Base-by-base conservation (phyloP, 2,888 invertebrate species). In the Xestia sexstrigata region DNA sequence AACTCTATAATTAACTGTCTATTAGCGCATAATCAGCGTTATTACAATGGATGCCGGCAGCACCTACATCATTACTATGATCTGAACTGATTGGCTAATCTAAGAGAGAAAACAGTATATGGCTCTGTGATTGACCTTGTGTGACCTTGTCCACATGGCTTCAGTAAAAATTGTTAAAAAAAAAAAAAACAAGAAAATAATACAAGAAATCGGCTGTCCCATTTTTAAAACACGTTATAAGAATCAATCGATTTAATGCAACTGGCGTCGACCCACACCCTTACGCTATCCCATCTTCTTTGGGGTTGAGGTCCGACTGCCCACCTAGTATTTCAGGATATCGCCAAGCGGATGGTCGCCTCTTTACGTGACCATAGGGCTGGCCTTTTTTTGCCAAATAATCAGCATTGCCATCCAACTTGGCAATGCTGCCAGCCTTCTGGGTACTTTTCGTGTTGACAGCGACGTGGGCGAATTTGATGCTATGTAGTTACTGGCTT, bases 21-120 rank as follows among this genome's bases (percentile, higher is more conserved):
- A 73, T 70, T 75, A 84, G 58, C 82, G 55, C 60, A 78, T 78
- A 71, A 85, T 85, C 58, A 85, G 74, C 45, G 66, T 71, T 85
- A 79, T 76, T 63, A 85, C 62, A 82, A 67, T 79, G 26, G 63
- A 72, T 76, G n/a, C 69, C 49, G 39, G 47, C 42, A 77, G 35
- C 35, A 70, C 1, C 78, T 62, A 62, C 20, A 63, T 73, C 76
- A 85, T 82, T 74, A 75, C 49, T 39, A 58, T 6, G 17, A 17
- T 62, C 23, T 67, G 30, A 75, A 69, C n/a, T 49, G 20, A 66
- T 70, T 58, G 30, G 60, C 55, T 63, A 39, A 78, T 68, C 11
- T n/a, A 26, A 8, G 39, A 47, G 39, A 47, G 63, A 55, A 58
- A 52, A 47, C 23, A 45, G 42, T 7, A 8, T 15, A 39, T 30